These are phyloP conservation scores for Zhuqinia jingwanae DNA, from an alignment of 2,888 invertebrate genomes.

Conservation along the genomic window DNA sequence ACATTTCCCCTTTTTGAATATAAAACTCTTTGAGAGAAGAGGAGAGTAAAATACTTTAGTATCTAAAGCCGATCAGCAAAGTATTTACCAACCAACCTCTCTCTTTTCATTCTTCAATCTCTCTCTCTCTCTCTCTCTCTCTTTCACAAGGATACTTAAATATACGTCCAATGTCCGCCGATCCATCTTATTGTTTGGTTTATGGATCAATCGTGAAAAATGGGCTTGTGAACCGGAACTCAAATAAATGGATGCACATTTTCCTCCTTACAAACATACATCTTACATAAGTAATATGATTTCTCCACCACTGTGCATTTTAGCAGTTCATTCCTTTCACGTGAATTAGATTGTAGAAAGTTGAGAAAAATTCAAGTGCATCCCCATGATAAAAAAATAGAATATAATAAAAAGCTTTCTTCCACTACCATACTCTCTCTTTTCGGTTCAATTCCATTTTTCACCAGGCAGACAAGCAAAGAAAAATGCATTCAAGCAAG, in stretches of 20 bases:
- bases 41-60: not conserved
- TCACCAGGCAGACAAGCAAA: too few species aligned
- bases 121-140: not conserved
- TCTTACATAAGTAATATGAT: not conserved
- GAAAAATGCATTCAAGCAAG: slow-evolving; percentile 42
- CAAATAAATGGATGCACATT: slow-evolving; percentile 23
- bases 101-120: not conserved
- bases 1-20: slow-evolving; percentile 32
- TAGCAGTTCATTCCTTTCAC: not conserved
- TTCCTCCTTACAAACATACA: not conserved
- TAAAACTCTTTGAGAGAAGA: slow-evolving; percentile 27
- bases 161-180: slow-evolving; percentile 16
- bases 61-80: slow-evolving; percentile 11
- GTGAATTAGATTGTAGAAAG: slow-evolving; percentile 11
- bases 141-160: not conserved
- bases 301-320: slow-evolving; percentile 24
- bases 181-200: slow-evolving; percentile 59
- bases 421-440: slow-evolving; percentile 20
- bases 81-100: slow-evolving; percentile 28
- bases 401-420: slow-evolving; percentile 62
- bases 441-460: too few species aligned
- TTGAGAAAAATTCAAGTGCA: slow-evolving; percentile 57
- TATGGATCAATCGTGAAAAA: slow-evolving; percentile 59
- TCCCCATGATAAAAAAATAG: slow-evolving; percentile 51
- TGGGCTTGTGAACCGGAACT: slow-evolving; percentile 5